Evolutionary conservation across 1,140 invertebrate genomes (phyloP).

Genomic region (Sitobion miscanthi): DNA sequence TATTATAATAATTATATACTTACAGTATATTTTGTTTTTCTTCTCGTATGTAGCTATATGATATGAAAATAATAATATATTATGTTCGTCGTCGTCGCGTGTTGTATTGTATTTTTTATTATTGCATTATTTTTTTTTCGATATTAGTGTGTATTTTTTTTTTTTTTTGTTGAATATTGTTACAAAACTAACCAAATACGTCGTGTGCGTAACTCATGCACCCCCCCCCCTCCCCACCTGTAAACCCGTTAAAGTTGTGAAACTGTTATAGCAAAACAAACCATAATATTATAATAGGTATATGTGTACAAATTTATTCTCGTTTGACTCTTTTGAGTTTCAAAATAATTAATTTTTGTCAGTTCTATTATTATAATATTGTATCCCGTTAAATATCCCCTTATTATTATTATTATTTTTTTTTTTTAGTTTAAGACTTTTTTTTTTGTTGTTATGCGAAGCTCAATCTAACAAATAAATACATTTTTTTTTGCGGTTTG

Average conservation of each 20-base stretch:
- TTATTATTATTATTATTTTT: not conserved
- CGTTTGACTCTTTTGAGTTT: not conserved
- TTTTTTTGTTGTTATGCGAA: constrained; percentile 44
- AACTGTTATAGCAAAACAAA: not conserved
- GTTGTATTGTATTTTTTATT: not conserved
- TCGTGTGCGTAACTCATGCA: too few species aligned
- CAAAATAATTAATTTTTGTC: not conserved
- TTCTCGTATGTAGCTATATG: not conserved
- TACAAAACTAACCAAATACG: constrained; percentile 52
- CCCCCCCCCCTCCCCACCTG: not conserved
- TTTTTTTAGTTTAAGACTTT: constrained; percentile 9
- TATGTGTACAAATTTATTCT: not conserved
- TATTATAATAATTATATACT: not conserved
- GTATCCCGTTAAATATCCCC: not conserved
- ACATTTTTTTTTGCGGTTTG: constrained; percentile 26
- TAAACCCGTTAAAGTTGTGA: not conserved
- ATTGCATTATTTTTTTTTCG: not conserved
- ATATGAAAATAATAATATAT: not conserved
- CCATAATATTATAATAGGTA: not conserved
- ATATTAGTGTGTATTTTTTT: constrained; percentile 13
- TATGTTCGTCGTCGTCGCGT: not conserved
- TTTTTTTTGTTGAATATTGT: constrained; percentile 53
- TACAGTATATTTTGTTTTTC: too few species aligned
- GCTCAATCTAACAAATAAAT: constrained; percentile 56
- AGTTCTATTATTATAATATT: not conserved